These are phyloP conservation scores for Melikaiella ostensackeni DNA, from an alignment of 2,888 invertebrate species.

Conservation along the genomic window DNA sequence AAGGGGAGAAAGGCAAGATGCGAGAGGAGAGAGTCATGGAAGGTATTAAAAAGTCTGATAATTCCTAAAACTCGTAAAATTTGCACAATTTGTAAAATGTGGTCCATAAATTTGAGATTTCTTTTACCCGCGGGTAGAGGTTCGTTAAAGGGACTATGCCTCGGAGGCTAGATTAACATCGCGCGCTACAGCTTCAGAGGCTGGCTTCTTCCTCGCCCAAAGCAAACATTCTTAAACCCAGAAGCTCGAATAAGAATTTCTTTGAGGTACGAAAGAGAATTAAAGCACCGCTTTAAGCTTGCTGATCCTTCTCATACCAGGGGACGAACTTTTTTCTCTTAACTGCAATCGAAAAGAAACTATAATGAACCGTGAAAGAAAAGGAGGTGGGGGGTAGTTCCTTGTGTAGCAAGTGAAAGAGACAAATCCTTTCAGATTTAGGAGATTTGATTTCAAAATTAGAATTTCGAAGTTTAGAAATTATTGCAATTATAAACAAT, in stretches of 20 bases:
- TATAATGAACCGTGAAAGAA: background rate
- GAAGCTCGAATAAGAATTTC: constrained; percentile 24
- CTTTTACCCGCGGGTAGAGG: background rate
- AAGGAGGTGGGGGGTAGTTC: background rate
- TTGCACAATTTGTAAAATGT: background rate
- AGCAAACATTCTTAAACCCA: constrained; percentile 35
- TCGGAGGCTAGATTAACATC: constrained; percentile 34
- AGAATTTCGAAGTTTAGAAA: background rate
- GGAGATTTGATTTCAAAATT: background rate
- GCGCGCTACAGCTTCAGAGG: background rate
- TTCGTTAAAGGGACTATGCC: constrained; percentile 14
- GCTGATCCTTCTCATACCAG: constrained; percentile 17
- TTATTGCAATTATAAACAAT: background rate
- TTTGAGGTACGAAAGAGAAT: constrained; percentile 28
- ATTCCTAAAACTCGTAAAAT: background rate
- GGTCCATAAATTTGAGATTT: background rate
- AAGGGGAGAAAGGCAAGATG: too few relatives aligned
- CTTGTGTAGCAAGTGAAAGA: background rate
- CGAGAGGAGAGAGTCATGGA: too few relatives aligned
- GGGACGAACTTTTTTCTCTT: background rate
- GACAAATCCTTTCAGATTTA: background rate
- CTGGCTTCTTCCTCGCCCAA: constrained; percentile 13
- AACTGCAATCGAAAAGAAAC: background rate
- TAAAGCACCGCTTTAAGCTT: constrained; percentile 27
- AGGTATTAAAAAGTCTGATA: too few relatives aligned